These are phyloP conservation scores for Yponomeuta plumbellus DNA, from an alignment of 2,888 invertebrate species.

Conservation along the genomic window DNA sequence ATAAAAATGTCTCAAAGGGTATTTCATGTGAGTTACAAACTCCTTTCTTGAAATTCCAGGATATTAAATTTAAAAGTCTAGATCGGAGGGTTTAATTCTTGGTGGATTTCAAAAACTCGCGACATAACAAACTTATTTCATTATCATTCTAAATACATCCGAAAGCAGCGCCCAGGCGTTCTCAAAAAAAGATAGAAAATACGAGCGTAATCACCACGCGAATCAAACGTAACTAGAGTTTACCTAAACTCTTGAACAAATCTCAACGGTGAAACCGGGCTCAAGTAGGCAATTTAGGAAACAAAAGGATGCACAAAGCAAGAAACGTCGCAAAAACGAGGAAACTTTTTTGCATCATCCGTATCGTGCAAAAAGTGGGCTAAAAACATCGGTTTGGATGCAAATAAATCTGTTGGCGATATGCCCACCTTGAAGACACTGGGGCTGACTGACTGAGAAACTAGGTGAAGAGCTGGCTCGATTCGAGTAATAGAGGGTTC, in stretches of 20 bases:
- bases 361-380: slow-evolving; percentile 53
- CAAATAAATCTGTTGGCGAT: slow-evolving; percentile 20
- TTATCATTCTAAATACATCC: neutral
- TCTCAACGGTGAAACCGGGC: slow-evolving; percentile 28
- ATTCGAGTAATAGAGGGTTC: neutral
- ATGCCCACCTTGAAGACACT: slow-evolving; percentile 11
- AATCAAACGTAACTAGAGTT: neutral
- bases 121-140: neutral
- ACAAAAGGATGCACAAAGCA: slow-evolving; percentile 39
- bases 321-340: slow-evolving; percentile 48
- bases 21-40: too few species aligned
- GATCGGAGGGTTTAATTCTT: too few species aligned
- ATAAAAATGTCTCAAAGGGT: too few species aligned
- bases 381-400: slow-evolving; percentile 58
- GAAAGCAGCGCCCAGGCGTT: neutral
- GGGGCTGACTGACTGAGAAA: neutral
- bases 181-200: too few species aligned
- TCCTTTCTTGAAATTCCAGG: too few species aligned
- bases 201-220: neutral
- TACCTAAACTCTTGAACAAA: slow-evolving; percentile 19
- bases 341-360: slow-evolving; percentile 43
- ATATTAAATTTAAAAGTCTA: too few species aligned
- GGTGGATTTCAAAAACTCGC: too few species aligned
- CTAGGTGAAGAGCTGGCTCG: neutral
- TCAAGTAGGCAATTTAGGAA: slow-evolving; percentile 37